These are phyloP conservation scores for Dunckerocampus dactyliophorus DNA, from an alignment of 2,113 vertebrate species.

Conservation along the genomic window DNA sequence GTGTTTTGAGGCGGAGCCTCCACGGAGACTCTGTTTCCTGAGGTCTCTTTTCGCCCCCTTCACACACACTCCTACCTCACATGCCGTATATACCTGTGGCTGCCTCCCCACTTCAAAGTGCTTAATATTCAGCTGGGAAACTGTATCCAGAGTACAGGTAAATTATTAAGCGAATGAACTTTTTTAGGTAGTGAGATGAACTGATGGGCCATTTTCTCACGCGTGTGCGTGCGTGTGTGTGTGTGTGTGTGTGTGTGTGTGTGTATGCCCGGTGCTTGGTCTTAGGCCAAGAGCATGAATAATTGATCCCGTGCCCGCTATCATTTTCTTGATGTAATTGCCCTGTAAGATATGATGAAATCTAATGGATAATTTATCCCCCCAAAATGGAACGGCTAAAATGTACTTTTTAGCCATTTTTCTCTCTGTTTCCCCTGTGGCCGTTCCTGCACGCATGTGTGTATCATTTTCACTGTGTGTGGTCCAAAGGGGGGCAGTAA, in stretches of 20 bases:
- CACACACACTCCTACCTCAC: conserved; percentile 26
- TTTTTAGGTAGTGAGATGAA: conserved; percentile 99
- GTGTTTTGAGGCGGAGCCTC: conserved; percentile 66
- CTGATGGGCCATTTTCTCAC: conserved; percentile 88
- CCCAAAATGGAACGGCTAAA: conserved; percentile 80
- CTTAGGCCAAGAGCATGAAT: conserved; percentile 96
- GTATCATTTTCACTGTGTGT: conserved; percentile 8
- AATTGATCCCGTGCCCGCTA: conserved; percentile 95
- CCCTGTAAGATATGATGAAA: conserved; percentile 99
- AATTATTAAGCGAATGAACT: conserved; percentile 99
- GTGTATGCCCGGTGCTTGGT: conserved; percentile 85
- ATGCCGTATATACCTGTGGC: conserved; percentile 68
- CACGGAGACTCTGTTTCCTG: conserved; percentile 78
- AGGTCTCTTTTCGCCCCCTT: conserved; percentile 76
- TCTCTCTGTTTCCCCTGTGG: conserved; percentile 20
- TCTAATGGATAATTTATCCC: conserved; percentile 96
- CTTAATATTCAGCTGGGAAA: conserved; percentile 99
- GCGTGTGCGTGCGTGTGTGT: conserved; percentile 25
- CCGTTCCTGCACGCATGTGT: conserved; percentile 7
- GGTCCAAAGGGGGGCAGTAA: conserved; percentile 10
- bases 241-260: conserved; percentile 46
- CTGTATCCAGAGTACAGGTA: conserved; percentile 98
- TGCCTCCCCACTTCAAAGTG: conserved; percentile 92
- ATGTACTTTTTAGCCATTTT: conserved; percentile 43
- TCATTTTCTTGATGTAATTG: conserved; percentile 99